Base-by-base conservation (phyloP, 2,797 vertebrate genomes). In the Petrocephalus sullivani region DNA sequence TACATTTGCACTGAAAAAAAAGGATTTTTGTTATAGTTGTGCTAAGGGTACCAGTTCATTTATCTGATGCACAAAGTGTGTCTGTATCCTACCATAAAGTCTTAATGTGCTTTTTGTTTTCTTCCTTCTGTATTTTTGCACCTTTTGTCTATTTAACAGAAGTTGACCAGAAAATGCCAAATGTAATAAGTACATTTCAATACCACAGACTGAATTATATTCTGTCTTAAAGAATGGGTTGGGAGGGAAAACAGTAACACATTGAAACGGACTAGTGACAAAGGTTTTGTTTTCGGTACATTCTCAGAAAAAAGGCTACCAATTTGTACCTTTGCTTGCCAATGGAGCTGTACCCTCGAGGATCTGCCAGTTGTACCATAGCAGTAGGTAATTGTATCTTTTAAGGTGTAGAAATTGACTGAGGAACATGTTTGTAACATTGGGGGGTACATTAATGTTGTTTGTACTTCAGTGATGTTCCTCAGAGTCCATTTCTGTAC, bases 141-240 rank as follows among this genome's bases (percentile, higher is more conserved):
- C 46, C 53, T 75, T 90, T 88, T 88, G 75, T 85, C 51, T 81
- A 83, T 81, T 54, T 67, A 46, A 87, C 88, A 90, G 88, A 90
- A 92, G 85, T 78, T 46, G 41, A 87, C 71, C 51, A 85, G 87
- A 46, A 87, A 88, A 78, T 88, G 88, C 64, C 90, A 89, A 89
- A 91, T 90, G 57, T 89, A 89, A 33, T 89, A 89, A 89, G 37
- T 41, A 81, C 41, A 46, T 83, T 21, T n/a, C 49, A 49, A 83
- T 46, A 53, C 16, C 78, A 83, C 41, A 21, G 41, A 49, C 49
- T 46, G 41, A 53, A 83, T 49, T 21, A 91, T 89, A 71, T 87
- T 41, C 0, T 88, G 41, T 71, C 86, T 87, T 91, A 89, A 90
- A 49, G 87, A 9, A 9, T 83, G 49, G 21, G n/a, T 83, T 46